Percentiles rank a stretch among this genome's conserved stretches.
Evolutionary conservation across 2,888 invertebrate species (phyloP).

Genomic region (Cacoxenus indagator): DNA sequence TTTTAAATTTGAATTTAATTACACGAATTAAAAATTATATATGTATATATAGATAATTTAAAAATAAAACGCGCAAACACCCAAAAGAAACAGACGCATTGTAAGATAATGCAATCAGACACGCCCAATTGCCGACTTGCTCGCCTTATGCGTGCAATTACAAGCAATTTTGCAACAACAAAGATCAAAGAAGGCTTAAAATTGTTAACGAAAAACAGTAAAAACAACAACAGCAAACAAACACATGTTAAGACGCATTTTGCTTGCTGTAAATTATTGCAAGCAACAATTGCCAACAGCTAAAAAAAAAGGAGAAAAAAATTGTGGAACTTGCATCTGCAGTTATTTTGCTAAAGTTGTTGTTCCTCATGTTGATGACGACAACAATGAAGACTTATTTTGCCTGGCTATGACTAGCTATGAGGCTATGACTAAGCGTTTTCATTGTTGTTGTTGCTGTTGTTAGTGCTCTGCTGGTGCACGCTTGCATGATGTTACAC

Average conservation of each 20-base stretch:
- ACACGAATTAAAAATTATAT: conserved; percentile 57
- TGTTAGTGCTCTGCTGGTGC: background rate
- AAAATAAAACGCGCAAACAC: background rate
- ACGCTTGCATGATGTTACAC: background rate
- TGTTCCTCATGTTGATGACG: background rate
- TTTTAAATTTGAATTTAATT: conserved; percentile 62
- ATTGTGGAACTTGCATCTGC: background rate
- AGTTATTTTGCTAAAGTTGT: background rate
- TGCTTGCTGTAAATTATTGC: conserved; percentile 43
- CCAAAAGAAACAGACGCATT: background rate
- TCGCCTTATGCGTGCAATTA: conserved; percentile 43
- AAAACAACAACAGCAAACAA: conserved; percentile 27
- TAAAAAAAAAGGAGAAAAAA: background rate
- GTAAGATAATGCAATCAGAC: conserved; percentile 33
- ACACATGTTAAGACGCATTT: conserved; percentile 40
- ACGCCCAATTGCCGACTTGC: conserved; percentile 54
- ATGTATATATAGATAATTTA: too few relatives aligned
- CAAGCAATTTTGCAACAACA: conserved; percentile 44
- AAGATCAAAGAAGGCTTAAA: conserved; percentile 16
- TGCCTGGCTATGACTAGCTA: background rate
- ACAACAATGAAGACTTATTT: conserved; percentile 12
- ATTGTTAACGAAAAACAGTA: conserved; percentile 47
- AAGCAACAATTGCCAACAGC: conserved; percentile 12
- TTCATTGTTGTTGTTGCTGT: background rate
- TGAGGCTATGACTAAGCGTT: background rate